Evolutionary conservation across 1,140 invertebrate species (phyloP), one percentile per base, ranked within the genome.

Genomic region (Drosophila parvula): DNA sequence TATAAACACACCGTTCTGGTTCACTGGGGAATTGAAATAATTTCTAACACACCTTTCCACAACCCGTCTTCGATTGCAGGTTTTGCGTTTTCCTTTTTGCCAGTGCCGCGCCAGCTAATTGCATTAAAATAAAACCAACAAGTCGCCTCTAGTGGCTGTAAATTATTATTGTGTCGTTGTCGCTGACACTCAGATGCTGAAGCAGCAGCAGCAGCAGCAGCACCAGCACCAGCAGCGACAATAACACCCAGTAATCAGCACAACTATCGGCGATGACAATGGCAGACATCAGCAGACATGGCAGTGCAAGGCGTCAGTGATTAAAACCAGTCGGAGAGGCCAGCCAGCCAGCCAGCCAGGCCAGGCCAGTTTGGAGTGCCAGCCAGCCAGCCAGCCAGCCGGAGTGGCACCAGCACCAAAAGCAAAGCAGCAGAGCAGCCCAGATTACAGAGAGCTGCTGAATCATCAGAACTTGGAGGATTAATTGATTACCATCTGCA

Each of bases 261-360:
- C 65, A 71, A 73, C 67, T 59, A 73, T 73, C 67, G 77, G 69
- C 53, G 61, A 65, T 69, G 70, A 83, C 79, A 88, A 88, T 89
- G 79, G 68, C 84, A 83, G 83, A 81, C 74, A 80, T 88, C 73
- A 77, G 79, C 73, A 77, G 79, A 78, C 74, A 89, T 79, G 79
- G 82, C 57, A 73, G 74, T 88, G 83, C 79, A 77, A 79, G 81
- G 78, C 76, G 63, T 81, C 83, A 88, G 83, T 88, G 83, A 88
- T 88, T 88, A 88, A 88, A 88, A 83, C 76, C 83, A 89, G 83
- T 88, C 79, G 79, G 65, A 57, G 74, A 76, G 74, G 71, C 74
- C 60, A 74, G 64, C 41, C 60, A 57, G 27, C 18, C 67, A 70
- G 62, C 41, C 56, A 63, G 53, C 50, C 78, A 62, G 61, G 55